Evolutionary conservation across 1,140 invertebrate genomes (phyloP).

Genomic region (Pogonognathellus flavescens): DNA sequence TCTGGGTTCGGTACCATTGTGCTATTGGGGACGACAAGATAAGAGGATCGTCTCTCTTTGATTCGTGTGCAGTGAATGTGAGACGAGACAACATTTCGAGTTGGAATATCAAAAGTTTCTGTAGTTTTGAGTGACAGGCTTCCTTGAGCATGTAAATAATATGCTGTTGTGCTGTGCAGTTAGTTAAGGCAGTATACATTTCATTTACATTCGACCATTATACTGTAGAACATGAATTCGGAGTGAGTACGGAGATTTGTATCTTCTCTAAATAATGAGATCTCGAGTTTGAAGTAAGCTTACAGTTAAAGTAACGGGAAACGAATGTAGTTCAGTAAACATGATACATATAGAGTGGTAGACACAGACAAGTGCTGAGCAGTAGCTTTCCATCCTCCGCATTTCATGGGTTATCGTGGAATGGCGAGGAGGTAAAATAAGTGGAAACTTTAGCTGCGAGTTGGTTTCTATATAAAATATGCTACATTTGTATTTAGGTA

Average conservation of each 20-base stretch:
- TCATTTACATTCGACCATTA: neutral
- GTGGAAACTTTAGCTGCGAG: too few relatives aligned
- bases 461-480: too few relatives aligned
- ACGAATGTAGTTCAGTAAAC: neutral
- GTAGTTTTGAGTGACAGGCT: constrained; percentile 14
- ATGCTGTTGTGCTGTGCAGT: neutral
- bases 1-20: too few relatives aligned
- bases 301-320: constrained; percentile 20
- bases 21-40: too few relatives aligned
- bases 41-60: too few relatives aligned
- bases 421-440: too few relatives aligned
- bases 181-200: neutral
- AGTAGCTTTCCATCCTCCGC: too few relatives aligned
- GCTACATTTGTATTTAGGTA: too few relatives aligned
- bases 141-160: neutral
- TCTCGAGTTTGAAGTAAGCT: neutral
- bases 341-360: neutral
- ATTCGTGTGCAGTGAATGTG: too few relatives aligned
- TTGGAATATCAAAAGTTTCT: constrained; percentile 18
- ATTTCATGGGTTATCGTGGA: too few relatives aligned
- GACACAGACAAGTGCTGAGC: neutral
- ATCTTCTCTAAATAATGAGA: constrained; percentile 38
- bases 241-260: neutral
- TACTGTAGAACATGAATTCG: neutral
- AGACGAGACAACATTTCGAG: too few relatives aligned